phyloP scores from a whole-genome alignment of 1,140 invertebrate genomes.

The Metopolophium dirhodum region DNA sequence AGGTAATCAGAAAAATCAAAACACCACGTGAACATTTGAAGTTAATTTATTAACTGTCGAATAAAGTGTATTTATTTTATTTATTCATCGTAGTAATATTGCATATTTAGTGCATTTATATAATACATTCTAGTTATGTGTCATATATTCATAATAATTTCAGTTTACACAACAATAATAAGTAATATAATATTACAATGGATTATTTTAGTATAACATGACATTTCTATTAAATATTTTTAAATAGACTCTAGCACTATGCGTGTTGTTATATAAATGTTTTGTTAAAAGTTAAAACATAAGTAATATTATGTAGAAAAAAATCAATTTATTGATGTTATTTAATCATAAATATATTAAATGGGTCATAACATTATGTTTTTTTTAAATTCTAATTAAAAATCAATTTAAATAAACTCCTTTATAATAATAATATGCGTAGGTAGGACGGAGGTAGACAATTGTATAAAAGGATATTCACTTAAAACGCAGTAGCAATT shows the following conservation, averaged over 20 bases:
- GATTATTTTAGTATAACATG: neutral
- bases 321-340: neutral
- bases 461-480: neutral
- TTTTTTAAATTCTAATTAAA: neutral
- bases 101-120: neutral
- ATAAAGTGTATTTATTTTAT: neutral
- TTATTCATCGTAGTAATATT: neutral
- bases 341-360: neutral
- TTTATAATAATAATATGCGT: neutral
- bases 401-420: neutral
- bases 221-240: neutral
- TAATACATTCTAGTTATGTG: neutral
- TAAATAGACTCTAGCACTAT: neutral
- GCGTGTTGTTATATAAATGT: neutral
- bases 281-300: neutral
- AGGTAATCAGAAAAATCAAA: neutral
- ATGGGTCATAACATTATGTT: neutral
- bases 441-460: too few species aligned
- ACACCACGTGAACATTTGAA: neutral
- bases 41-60: neutral
- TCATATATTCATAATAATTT: neutral
- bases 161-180: neutral
- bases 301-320: neutral
- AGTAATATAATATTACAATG: neutral
- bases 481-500: neutral